phyloP scores from a whole-genome alignment of 2,888 invertebrate species.

The Orgyia antiqua region DNA sequence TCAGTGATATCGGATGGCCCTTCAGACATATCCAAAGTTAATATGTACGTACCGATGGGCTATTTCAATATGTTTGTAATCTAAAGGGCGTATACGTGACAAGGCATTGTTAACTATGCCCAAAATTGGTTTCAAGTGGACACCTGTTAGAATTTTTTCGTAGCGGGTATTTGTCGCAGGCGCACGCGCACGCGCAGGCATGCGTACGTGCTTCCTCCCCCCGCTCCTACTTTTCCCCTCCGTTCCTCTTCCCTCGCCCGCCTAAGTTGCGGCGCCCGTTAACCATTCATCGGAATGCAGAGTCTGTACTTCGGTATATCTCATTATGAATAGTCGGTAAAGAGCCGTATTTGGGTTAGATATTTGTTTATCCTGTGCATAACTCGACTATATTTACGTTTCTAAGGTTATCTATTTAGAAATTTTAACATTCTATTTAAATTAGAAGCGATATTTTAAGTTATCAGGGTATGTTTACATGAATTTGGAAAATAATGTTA shows the following conservation, averaged over 20 bases:
- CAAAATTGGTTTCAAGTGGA: slow-evolving; percentile 48
- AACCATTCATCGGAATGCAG: slow-evolving; percentile 68
- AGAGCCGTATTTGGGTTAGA: slow-evolving; percentile 40
- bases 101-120: slow-evolving; percentile 24
- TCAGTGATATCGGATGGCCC: too few species aligned
- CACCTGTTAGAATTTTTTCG: slow-evolving; percentile 62
- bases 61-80: slow-evolving; percentile 8
- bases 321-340: slow-evolving; percentile 54
- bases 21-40: too few species aligned
- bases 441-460: too few species aligned
- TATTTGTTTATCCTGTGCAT: not conserved
- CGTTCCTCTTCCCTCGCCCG: slow-evolving; percentile 11
- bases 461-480: too few species aligned
- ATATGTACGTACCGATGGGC: not conserved
- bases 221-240: slow-evolving; percentile 8
- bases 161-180: slow-evolving; percentile 50
- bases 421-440: too few species aligned
- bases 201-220: slow-evolving; percentile 40
- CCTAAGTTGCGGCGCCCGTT: slow-evolving; percentile 31
- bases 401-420: too few species aligned
- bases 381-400: not conserved
- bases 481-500: too few species aligned
- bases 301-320: slow-evolving; percentile 55
- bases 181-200: slow-evolving; percentile 71
- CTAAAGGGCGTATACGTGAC: slow-evolving; percentile 19